Percentiles rank a stretch among this genome's conserved stretches.
phyloP scores from a whole-genome alignment of 2,113 vertebrate genomes.

The Psittacula cyanocephala region DNA sequence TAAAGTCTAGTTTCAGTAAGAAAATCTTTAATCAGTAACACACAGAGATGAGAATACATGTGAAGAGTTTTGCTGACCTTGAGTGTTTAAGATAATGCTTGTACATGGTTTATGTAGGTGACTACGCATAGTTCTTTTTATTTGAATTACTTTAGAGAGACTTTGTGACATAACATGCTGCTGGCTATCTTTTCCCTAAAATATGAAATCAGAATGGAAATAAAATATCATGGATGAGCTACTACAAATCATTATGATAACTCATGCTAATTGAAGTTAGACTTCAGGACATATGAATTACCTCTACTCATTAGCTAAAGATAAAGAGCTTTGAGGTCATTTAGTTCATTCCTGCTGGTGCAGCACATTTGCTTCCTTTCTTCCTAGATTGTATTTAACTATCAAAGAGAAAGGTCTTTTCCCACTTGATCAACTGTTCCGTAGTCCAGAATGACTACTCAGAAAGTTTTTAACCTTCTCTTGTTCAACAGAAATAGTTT shows the following conservation, averaged over 20 bases:
- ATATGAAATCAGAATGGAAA: neutral
- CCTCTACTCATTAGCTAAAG: neutral
- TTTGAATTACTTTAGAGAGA: neutral
- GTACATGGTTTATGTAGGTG: neutral
- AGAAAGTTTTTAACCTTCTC: neutral
- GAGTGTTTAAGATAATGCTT: neutral
- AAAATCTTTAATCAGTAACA: neutral
- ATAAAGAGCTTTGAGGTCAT: neutral
- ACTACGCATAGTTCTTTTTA: neutral
- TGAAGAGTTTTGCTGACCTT: neutral
- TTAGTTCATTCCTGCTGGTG: neutral
- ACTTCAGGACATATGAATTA: neutral
- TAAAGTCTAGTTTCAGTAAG: neutral
- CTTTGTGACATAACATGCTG: neutral
- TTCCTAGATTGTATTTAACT: neutral
- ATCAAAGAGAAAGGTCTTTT: neutral
- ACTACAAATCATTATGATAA: neutral
- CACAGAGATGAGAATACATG: neutral
- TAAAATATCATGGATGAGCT: neutral
- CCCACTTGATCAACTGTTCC: neutral
- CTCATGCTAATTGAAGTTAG: neutral
- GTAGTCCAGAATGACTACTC: neutral
- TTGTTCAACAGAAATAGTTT: neutral
- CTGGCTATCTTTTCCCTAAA: neutral
- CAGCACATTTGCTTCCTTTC: neutral